Base-by-base conservation (phyloP, 2,888 invertebrate species). In the Eupeodes luniger region DNA sequence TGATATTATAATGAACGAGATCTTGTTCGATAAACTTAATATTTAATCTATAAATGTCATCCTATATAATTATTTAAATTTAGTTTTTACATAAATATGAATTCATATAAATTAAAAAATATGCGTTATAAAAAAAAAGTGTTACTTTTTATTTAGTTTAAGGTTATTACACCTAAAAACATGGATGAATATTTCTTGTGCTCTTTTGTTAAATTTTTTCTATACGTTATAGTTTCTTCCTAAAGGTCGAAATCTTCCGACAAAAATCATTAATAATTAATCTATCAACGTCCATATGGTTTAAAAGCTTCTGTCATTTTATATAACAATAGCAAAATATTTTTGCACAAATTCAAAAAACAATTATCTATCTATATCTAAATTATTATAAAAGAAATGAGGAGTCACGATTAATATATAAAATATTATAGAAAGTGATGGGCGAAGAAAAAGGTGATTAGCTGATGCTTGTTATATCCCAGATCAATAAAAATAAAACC, bases 201-300 rank as follows among this genome's bases (percentile, higher is more conserved):
- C 27, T 27, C 27, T 27, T 40, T 40, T 7, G 40, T 40, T 40
- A 0, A 40, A 55, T 40, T 11, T 69, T 69, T 40, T 53, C 40
- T 16, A 55, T 69, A 7, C 11, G 36, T 40, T 40, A 40, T 19
- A 12, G 12, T 5, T 40, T 27, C n/a, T 0, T 4, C 9, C 14
- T 0, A 34, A 7, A 66, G 12, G 14, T 66, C 5, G 49, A 66
- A 49, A 66, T 69, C 36, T 1, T 53, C 53, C 12, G 2, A 67
- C 16, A 9, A 36, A 53, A 55, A 55, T 40, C 16, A 69, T 69
- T 40, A 55, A 69, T 69, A 11, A 53, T 53, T 69, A 53, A 53
- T 69, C 69, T n/a, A 53, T 69, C 69, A 69, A 53, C 69, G 36
- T 69, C 36, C 27, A 27, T 27, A 27, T 40, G 16, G 6, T 12